Base-by-base conservation (phyloP, 2,888 invertebrate genomes). In the Pantelozetes paolii region DNA sequence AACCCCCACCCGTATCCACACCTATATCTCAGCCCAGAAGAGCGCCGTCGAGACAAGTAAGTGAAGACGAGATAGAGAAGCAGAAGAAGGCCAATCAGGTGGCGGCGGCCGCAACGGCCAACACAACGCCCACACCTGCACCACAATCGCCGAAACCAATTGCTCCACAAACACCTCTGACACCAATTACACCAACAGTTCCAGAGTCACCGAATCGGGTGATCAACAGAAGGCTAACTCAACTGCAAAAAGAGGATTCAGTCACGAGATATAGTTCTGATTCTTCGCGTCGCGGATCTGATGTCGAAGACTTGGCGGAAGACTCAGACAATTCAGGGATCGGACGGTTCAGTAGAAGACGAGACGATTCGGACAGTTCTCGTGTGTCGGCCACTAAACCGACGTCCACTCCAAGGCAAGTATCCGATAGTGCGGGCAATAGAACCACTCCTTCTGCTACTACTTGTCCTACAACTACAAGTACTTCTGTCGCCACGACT, bases 21-120 rank as follows among this genome's bases (percentile, higher is more conserved):
- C 77, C 74, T 42, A 20, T 13, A 1, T 15, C 67, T 23, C 23
- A n/a, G 18, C 77, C 50, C 23, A 71, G 77, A 18, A 77, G 77
- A 72, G 76, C 78, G 36, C 78, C 90, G 13, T 87, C 88, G 70
- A 86, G 91, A 76, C 92, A 92, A 83, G 86, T 89, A 77, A 91
- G 91, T 81, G 94, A 94, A 84, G 93, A 92, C 80, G 94, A 94
- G 82, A 92, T 94, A 77, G 86, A 90, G 13, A 88, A 89, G 80
- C 90, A 91, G 77, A 94, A 94, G 84, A 89, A 90, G 81, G 90
- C 91, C 83, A 93, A 91, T 80, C 92, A 92, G 82, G 87, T 76
- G 15, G 76, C 77, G 15, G 76, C 77, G 45, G 74, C 76, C 26
- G 74, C 73, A 28, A 36, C 18, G 40, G 40, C 67, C 40, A n/a